Percentiles rank a stretch among this genome's conserved stretches.
Conservation (phyloP, 2,888 invertebrate species). For the Trichopoda pennipes region DNA sequence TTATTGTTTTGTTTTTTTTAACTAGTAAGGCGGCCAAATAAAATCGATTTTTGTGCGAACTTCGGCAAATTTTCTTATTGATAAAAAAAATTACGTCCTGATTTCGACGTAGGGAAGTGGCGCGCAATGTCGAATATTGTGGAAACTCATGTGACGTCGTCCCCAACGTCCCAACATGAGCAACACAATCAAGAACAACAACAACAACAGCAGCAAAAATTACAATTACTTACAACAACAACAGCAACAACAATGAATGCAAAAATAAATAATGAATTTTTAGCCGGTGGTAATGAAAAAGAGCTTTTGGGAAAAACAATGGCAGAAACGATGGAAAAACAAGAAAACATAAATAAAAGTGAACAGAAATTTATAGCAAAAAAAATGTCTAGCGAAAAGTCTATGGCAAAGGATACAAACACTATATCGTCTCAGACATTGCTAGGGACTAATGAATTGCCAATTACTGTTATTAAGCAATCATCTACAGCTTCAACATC, state of each 20-base stretch:
- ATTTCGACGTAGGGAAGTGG: conserved; percentile 62
- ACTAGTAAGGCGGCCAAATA: conserved; percentile 52
- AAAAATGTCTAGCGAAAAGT: conserved; percentile 23
- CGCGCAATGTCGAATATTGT: conserved; percentile 66
- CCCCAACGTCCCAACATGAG: conserved; percentile 56
- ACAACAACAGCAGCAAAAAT: conserved; percentile 34
- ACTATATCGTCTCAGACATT: background rate
- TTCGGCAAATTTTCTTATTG: conserved; percentile 43
- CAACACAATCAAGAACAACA: conserved; percentile 8
- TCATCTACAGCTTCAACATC: conserved; percentile 4
- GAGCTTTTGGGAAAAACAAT: background rate
- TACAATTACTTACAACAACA: conserved; percentile 46
- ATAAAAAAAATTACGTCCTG: conserved; percentile 53
- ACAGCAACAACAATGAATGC: conserved; percentile 44
- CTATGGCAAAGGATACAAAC: conserved; percentile 24
- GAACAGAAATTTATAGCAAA: conserved; percentile 30
- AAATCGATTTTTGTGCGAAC: conserved; percentile 64
- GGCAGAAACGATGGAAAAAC: conserved; percentile 11
- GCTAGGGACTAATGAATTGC: background rate
- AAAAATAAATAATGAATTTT: conserved; percentile 58
- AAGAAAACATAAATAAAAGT: conserved; percentile 4
- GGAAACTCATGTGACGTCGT: conserved; percentile 65
- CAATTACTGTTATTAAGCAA: background rate
- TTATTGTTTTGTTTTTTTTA: conserved; percentile 35
- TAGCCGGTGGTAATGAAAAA: conserved; percentile 55